Evolutionary conservation across 2,888 invertebrate species (phyloP).

Genomic region (Linnaemya vulpina): DNA sequence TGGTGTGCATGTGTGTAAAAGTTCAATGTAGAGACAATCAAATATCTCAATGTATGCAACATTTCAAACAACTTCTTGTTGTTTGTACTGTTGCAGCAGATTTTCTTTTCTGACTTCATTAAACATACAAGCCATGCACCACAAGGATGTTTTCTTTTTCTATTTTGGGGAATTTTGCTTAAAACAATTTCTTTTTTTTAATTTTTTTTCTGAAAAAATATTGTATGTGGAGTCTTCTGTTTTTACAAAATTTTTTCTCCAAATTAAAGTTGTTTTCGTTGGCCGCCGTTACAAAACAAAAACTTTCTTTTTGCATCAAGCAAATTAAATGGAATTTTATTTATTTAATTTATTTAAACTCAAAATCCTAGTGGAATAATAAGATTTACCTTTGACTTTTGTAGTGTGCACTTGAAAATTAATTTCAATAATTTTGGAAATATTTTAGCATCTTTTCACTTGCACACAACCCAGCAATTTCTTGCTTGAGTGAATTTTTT

Average conservation of each 20-base stretch:
- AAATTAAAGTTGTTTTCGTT: background rate
- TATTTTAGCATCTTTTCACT: conserved; percentile 40
- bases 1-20: background rate
- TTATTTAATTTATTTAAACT: conserved; percentile 50
- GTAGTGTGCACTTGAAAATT: conserved; percentile 56
- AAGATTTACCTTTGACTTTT: background rate
- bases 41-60: conserved; percentile 66
- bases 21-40: conserved; percentile 51
- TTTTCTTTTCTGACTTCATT: conserved; percentile 41
- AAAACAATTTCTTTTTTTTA: conserved; percentile 39
- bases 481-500: conserved; percentile 56
- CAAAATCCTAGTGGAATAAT: conserved; percentile 13
- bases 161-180: conserved; percentile 23
- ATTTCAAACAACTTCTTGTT: conserved; percentile 69
- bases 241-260: conserved; percentile 48
- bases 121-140: conserved; percentile 23
- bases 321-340: conserved; percentile 65
- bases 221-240: conserved; percentile 47
- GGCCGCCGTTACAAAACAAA: background rate
- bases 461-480: conserved; percentile 41
- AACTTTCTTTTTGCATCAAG: conserved; percentile 65
- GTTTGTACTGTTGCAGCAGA: conserved; percentile 9
- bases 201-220: conserved; percentile 24
- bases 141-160: conserved; percentile 55
- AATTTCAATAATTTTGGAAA: conserved; percentile 67